Evolutionary conservation across 1,140 invertebrate genomes (phyloP).

Genomic region (Teleopsis dalmanni): DNA sequence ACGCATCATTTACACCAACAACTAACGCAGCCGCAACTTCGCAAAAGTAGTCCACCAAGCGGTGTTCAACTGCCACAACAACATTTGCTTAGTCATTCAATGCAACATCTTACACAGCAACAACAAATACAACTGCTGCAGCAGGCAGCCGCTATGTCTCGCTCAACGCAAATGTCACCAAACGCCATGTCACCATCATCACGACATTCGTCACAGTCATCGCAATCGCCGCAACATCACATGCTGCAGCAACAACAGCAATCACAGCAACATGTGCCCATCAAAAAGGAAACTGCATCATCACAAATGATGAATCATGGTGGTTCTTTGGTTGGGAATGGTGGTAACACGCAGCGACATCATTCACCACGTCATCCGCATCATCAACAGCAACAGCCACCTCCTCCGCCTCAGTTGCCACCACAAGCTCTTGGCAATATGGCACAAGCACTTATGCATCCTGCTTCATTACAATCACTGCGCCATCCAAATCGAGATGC

Average conservation of each 20-base stretch:
- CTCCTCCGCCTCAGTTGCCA: constrained; percentile 24
- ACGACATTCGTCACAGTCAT: constrained; percentile 46
- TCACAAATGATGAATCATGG: constrained; percentile 16
- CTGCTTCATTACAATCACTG: constrained; percentile 34
- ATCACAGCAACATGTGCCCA: constrained; percentile 38
- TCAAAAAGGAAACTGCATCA: constrained; percentile 47
- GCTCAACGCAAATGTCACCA: constrained; percentile 42
- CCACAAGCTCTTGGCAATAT: constrained; percentile 17
- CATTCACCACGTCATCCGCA: constrained; percentile 26
- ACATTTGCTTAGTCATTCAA: constrained; percentile 37
- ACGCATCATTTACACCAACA: constrained; percentile 40
- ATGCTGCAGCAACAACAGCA: constrained; percentile 43
- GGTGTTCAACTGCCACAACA: constrained; percentile 39
- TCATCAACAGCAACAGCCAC: constrained; percentile 39
- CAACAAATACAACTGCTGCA: constrained; percentile 35
- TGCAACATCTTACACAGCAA: constrained; percentile 38
- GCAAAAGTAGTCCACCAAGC: constrained; percentile 36
- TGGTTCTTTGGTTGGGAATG: constrained; percentile 19
- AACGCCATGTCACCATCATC: constrained; percentile 41
- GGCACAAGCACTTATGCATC: constrained; percentile 41
- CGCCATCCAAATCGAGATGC: constrained; percentile 38
- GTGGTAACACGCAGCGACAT: constrained; percentile 25
- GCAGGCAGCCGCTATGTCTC: constrained; percentile 43
- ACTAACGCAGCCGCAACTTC: constrained; percentile 34
- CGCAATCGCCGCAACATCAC: constrained; percentile 45